phyloP scores from a whole-genome alignment of 1,140 invertebrate species.

The Branchinecta lindahli region DNA sequence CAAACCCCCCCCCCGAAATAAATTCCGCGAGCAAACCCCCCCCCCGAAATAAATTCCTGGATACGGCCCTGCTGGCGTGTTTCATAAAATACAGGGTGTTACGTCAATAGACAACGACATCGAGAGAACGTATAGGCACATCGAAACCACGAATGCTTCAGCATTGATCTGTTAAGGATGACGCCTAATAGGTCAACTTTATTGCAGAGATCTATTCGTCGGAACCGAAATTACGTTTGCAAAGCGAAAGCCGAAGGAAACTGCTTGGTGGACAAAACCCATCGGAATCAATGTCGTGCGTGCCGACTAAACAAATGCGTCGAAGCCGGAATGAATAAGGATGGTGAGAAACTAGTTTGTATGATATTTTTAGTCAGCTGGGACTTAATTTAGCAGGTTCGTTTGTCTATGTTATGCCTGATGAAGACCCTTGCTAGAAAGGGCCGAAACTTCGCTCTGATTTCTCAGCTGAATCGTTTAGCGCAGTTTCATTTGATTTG shows the following conservation, averaged over 20 bases:
- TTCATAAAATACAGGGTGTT: too few relatives aligned
- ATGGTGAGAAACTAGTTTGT: slow-evolving; percentile 30
- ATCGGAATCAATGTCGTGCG: slow-evolving; percentile 43
- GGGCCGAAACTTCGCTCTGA: neutral
- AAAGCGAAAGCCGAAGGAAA: slow-evolving; percentile 69
- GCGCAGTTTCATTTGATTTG: neutral
- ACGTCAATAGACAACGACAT: too few relatives aligned
- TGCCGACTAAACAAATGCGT: slow-evolving; percentile 39
- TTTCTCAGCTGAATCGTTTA: too few relatives aligned
- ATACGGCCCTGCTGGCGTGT: too few relatives aligned
- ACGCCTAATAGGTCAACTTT: neutral
- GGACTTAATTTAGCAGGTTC: too few relatives aligned
- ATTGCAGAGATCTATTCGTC: slow-evolving; percentile 72
- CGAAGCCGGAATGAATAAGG: slow-evolving; percentile 42
- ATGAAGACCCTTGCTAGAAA: neutral
- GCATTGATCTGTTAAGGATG: too few relatives aligned
- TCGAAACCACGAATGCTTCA: too few relatives aligned
- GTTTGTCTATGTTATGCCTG: too few relatives aligned
- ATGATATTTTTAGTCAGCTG: neutral
- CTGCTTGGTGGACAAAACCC: slow-evolving; percentile 89
- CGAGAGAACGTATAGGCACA: too few relatives aligned
- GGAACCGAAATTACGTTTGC: slow-evolving; percentile 85
- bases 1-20: too few relatives aligned
- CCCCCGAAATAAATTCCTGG: too few relatives aligned
- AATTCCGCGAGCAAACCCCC: too few relatives aligned